A percentile compares a stretch with the other conserved stretches of the same genome.
These are phyloP conservation scores for Sinodicranocentrus sp. DNA, from an alignment of 2,888 invertebrate species.

Conservation along the genomic window DNA sequence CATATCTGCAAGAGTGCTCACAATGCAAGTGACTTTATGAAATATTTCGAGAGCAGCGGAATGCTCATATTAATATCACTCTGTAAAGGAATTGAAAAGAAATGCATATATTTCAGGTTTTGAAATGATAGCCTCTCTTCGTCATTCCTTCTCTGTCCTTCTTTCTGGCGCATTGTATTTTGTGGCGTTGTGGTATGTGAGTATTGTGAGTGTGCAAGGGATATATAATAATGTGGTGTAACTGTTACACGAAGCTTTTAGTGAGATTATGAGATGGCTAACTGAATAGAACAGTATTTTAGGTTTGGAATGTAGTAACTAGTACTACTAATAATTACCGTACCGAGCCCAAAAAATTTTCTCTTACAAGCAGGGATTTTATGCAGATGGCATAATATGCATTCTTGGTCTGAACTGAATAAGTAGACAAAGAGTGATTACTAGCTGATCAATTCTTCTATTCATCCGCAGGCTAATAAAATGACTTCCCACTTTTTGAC, in stretches of 20 bases:
- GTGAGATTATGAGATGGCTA: conserved; percentile 29
- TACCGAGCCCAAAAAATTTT: conserved; percentile 53
- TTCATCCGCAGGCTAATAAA: conserved; percentile 61
- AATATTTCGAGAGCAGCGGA: conserved; percentile 7
- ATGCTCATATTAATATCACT: background rate
- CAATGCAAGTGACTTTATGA: conserved; percentile 15
- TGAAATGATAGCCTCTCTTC: conserved; percentile 34
- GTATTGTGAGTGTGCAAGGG: background rate
- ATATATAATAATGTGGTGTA: conserved; percentile 29
- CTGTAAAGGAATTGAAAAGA: background rate
- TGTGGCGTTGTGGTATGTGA: background rate
- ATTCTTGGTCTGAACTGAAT: conserved; percentile 46
- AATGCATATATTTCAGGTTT: conserved; percentile 59
- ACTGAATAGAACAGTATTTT: conserved; percentile 54
- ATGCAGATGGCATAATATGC: conserved; percentile 34
- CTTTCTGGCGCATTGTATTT: background rate
- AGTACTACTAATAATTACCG: conserved; percentile 55
- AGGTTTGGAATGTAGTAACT: conserved; percentile 54
- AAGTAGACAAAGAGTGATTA: conserved; percentile 67
- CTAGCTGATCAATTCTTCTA: conserved; percentile 62
- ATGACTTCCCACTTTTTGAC: conserved; percentile 64
- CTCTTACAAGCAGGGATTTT: conserved; percentile 1
- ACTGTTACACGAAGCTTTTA: conserved; percentile 50
- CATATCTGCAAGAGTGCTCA: background rate
- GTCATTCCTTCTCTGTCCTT: background rate